These are phyloP conservation scores for Pollenia amentaria DNA, from an alignment of 2,888 invertebrate genomes.

Conservation along the genomic window DNA sequence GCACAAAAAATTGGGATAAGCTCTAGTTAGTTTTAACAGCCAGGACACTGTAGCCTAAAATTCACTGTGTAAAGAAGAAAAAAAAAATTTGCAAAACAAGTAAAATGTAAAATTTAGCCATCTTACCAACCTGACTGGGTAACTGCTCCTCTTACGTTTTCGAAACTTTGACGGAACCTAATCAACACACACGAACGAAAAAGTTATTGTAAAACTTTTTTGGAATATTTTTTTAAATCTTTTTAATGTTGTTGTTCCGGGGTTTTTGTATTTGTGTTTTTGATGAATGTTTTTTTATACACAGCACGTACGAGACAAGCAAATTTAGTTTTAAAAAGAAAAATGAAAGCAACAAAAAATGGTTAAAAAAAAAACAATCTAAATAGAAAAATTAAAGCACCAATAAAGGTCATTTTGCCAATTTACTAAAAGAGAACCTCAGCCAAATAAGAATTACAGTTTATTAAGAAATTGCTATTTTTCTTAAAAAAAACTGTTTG, in stretches of 20 bases:
- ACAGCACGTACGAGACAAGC: slow-evolving; percentile 83
- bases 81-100: not conserved
- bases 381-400: slow-evolving; percentile 44
- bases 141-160: slow-evolving; percentile 33
- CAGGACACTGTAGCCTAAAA: slow-evolving; percentile 13
- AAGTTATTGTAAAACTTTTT: slow-evolving; percentile 65
- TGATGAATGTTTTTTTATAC: slow-evolving; percentile 77
- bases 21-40: not conserved
- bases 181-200: slow-evolving; percentile 73
- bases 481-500: not conserved
- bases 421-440: not conserved
- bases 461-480: slow-evolving; percentile 29
- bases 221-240: slow-evolving; percentile 1
- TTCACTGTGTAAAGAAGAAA: not conserved
- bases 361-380: not conserved
- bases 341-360: slow-evolving; percentile 42
- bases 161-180: slow-evolving; percentile 66
- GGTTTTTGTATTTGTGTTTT: slow-evolving; percentile 31
- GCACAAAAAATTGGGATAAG: not conserved
- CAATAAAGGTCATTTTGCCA: slow-evolving; percentile 49
- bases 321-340: slow-evolving; percentile 81
- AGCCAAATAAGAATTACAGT: slow-evolving; percentile 3
- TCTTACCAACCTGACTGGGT: slow-evolving; percentile 8
- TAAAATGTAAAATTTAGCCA: slow-evolving; percentile 45
- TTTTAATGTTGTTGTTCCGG: not conserved